Percentiles rank a stretch among this genome's conserved stretches.
phyloP scores from a whole-genome alignment of 2,888 invertebrate species.

The Sinodicranocentrus sp. region DNA sequence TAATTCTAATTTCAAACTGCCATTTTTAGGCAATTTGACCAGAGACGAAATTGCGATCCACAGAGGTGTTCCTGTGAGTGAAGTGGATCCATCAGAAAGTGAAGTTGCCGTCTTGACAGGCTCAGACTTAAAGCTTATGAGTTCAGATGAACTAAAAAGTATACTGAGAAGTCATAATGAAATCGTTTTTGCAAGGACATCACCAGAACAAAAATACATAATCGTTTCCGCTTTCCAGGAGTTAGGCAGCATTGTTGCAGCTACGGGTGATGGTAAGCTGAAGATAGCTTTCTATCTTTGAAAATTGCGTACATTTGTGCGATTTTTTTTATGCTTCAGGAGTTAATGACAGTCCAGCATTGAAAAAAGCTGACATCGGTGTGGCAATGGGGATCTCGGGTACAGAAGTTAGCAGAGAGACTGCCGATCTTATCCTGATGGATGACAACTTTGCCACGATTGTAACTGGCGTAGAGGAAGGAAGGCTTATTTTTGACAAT shows the following conservation, averaged over 20 bases:
- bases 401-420: constrained; percentile 89
- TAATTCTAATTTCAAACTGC: too few species aligned
- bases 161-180: constrained; percentile 77
- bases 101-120: constrained; percentile 78
- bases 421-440: constrained; percentile 80
- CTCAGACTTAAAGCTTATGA: constrained; percentile 78
- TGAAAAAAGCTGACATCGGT: constrained; percentile 89
- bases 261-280: constrained; percentile 82
- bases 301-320: too few species aligned
- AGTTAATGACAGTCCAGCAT: constrained; percentile 91
- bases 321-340: too few species aligned
- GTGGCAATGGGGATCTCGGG: constrained; percentile 90
- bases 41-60: constrained; percentile 80
- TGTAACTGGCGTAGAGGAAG: constrained; percentile 92
- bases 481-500: constrained; percentile 97
- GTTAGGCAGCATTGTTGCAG: constrained; percentile 88
- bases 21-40: constrained; percentile 77
- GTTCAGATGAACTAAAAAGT: constrained; percentile 77
- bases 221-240: constrained; percentile 89
- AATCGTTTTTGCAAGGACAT: constrained; percentile 80
- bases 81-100: constrained; percentile 78
- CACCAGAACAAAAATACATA: constrained; percentile 81
- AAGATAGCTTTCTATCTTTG: too few species aligned
- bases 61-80: constrained; percentile 78
- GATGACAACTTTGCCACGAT: constrained; percentile 95